These are phyloP conservation scores for Plebejus argus DNA, from an alignment of 2,888 invertebrate genomes.

Conservation along the genomic window DNA sequence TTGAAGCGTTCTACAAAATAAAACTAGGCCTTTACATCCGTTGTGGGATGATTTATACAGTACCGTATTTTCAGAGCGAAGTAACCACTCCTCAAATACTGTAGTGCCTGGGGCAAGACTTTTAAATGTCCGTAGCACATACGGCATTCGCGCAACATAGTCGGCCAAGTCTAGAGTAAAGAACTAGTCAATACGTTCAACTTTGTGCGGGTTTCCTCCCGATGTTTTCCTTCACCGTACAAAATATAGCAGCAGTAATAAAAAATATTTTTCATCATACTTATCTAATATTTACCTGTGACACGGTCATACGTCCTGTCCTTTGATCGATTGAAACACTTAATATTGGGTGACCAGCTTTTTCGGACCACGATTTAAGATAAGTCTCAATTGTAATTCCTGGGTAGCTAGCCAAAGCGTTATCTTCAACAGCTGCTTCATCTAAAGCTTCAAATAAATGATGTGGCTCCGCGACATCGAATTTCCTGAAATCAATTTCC, in stretches of 20 bases:
- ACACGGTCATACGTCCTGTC: constrained; percentile 59
- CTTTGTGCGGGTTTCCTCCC: too few relatives aligned
- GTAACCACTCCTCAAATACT: too few relatives aligned
- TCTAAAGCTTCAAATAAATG: constrained; percentile 76
- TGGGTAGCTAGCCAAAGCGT: constrained; percentile 54
- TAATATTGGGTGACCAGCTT: constrained; percentile 82
- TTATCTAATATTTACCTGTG: constrained; percentile 60
- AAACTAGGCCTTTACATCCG: too few relatives aligned
- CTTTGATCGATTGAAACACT: constrained; percentile 68
- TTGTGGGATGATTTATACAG: too few relatives aligned
- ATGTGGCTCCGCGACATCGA: constrained; percentile 69
- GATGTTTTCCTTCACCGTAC: too few relatives aligned
- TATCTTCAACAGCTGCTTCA: constrained; percentile 55
- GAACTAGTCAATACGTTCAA: too few relatives aligned
- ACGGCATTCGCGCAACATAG: too few relatives aligned
- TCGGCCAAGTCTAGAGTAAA: too few relatives aligned
- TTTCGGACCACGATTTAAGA: constrained; percentile 82
- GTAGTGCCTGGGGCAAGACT: too few relatives aligned
- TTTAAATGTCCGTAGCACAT: too few relatives aligned
- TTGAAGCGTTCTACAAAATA: background rate
- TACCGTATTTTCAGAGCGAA: too few relatives aligned
- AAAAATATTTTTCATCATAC: background rate
- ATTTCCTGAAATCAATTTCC: constrained; percentile 51
- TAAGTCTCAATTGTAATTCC: constrained; percentile 66
- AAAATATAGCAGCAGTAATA: background rate